Base-by-base conservation (phyloP, 2,797 vertebrate species). In the Anguilla obscura region DNA sequence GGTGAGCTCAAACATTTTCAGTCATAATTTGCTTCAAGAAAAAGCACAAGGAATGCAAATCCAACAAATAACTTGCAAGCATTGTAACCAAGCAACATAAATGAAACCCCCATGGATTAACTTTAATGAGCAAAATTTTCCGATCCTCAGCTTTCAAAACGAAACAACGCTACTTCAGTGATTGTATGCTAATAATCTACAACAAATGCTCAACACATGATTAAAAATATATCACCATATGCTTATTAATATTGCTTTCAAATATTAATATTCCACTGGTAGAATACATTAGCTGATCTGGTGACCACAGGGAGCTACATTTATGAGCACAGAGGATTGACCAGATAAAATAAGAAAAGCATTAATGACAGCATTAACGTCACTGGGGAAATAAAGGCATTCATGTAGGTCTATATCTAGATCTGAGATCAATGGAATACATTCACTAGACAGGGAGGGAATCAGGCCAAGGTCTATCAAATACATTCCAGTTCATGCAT, bases 61-160 rank as follows among this genome's bases (percentile, higher is more conserved):
- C 30, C 2, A 2, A 7, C 9, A 30, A 30, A 85, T 56, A 1
- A n/a, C 21, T 0, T 40, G 2, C 69, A 50, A 40, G 45, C 24
- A 14, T 33, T 2, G 85, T 71, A 24, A 50, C 69, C 66, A 74
- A 45, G 63, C 69, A 86, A 86, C 85, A 71, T n/a, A 50, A 54
- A 27, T 52, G 45, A 71, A 50, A 6, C 36, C 27, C 18, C 48
- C n/a, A 12, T 71, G 45, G 48, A 71, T 21, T 74, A 74, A 1
- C 45, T 50, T 52, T 76, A 74, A 52, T 82, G 45, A 48, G 79
- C 40, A 50, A 21, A 21, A 82, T n/a, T 48, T 80, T 84, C 27
- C 27, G 56, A 56, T 52, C 24, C 83, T 54, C 50, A 36, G 30
- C 24, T 85, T 58, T 56, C 50, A 58, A 84, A 56, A 24, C 24